Base-by-base conservation (phyloP, 2,888 invertebrate genomes). In the Colletes collaris region DNA sequence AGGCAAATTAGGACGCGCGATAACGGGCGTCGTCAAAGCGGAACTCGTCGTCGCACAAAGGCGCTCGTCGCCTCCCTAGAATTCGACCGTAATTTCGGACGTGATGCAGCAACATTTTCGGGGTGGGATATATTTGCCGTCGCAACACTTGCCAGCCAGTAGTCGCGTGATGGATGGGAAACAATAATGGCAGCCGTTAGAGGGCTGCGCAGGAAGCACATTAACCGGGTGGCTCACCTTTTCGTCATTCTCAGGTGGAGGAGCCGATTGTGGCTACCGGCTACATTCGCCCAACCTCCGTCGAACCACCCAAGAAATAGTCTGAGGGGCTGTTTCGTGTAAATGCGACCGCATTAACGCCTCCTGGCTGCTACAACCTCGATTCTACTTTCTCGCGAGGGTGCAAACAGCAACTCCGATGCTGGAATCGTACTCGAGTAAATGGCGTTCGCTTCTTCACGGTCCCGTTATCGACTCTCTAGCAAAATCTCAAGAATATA, bases 51-150 rank as follows among this genome's bases (percentile, higher is more conserved):
- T 64, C 79, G 82, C 78, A 86, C 86, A 84, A 87, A 87, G 87
- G 79, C 83, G 76, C 66, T 70, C 69, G 64, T 77, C 69, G 67
- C 71, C 55, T 40, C 44, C 56, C 66, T 78, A 56, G 67, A 70
- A 82, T 76, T 82, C 77, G 82, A 81, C 76, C 85, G 86, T 88
- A 87, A 89, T 90, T 90, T 90, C 88, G 88, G 85, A 86, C 87
- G 84, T 89, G 88, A 89, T 86, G 86, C 83, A 86, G 89, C 88
- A 85, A 83, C 81, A 87, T 87, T 88, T 89, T 83, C 82, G 68
- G 73, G 46, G 60, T 40, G 70, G 75, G 73, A 79, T 66, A 72
- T 78, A 79, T 82, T 76, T 79, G 76, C 71, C 72, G 50, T 70
- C 59, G 63, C 58, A 72, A 66, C 70, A 65, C 70, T 78, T 62